Base-by-base conservation (phyloP, 2,113 vertebrate genomes). In the Macaca mulatta region DNA sequence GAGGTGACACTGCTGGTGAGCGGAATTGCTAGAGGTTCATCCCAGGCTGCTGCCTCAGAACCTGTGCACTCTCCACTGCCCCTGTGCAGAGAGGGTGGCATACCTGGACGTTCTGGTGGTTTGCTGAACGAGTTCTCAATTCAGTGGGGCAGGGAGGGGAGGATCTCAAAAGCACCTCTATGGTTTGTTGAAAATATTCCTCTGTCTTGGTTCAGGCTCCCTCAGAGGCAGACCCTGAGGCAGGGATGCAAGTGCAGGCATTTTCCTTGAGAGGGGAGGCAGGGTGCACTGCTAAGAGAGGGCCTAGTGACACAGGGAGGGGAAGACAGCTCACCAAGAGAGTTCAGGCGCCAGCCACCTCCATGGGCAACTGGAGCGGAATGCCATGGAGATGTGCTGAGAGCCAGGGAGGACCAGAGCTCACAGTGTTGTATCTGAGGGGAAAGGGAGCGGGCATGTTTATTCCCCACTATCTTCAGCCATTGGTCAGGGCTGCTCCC, bases 341-440 rank as follows among this genome's bases (percentile, higher is more conserved):
- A 30, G n/a, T 35, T 55, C 10, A 10, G 80, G 27, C 0, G 0
- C 2, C 2, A 22, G 79, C 40, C 64, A 40, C 32, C 0, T 3
- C 61, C 61, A 48, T 13, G 79, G 82, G 55, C 92, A 80, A 18
- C 32, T 64, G 81, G 64, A 59, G 52, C 9, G 1, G 25, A 52
- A 64, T 11, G 45, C 43, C 8, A 3, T 5, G 50, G 82, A 27
- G 69, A 50, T 74, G 2, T 14, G 9, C 45, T 6, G 69, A 45
- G 40, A n/a, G 67, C 5, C 50, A 12, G 48, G 25, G 70, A 82
- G 48, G 25, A 18, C 14, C 3, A 3, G 35, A 45, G 77, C 45
- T 61, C 20, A 22, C 25, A 22, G 64, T 5, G 35, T 20, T 55
- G 82, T 59, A 27, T 52, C 78, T 16, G 64, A 85, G n/a, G 35